These are phyloP conservation scores for Drosophila meridionalis DNA, from an alignment of 2,888 invertebrate genomes.

Conservation along the genomic window DNA sequence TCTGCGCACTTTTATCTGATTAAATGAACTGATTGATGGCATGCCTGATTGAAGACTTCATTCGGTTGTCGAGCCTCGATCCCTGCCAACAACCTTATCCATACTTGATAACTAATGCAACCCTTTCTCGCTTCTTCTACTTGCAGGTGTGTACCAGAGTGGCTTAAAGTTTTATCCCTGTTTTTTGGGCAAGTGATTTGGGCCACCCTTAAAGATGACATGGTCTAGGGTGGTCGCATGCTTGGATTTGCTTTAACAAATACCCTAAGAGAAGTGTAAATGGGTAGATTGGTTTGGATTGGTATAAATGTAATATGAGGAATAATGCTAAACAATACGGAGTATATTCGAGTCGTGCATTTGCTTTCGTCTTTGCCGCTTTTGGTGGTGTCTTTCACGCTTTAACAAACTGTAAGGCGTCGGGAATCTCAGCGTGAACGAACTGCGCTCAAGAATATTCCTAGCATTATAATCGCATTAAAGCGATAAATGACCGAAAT, in stretches of 20 bases:
- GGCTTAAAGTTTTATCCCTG: conserved; percentile 43
- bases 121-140: conserved; percentile 54
- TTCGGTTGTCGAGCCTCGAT: conserved; percentile 32
- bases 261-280: background rate
- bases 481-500: conserved; percentile 74
- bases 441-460: conserved; percentile 52
- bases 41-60: conserved; percentile 70
- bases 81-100: conserved; percentile 2
- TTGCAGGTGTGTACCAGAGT: conserved; percentile 70
- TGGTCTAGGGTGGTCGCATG: conserved; percentile 19
- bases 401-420: conserved; percentile 59
- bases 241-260: background rate
- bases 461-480: conserved; percentile 79
- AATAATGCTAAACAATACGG: no score
- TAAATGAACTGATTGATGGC: conserved; percentile 75
- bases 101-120: conserved; percentile 64
- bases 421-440: conserved; percentile 60
- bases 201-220: conserved; percentile 54
- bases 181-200: conserved; percentile 17
- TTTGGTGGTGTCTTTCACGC: conserved; percentile 67
- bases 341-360: background rate
- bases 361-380: background rate
- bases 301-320: no score
- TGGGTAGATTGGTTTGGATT: conserved; percentile 1
- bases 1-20: conserved; percentile 59